These are phyloP conservation scores for Neostethus bicornis DNA, from an alignment of 2,797 vertebrate genomes.

Conservation along the genomic window DNA sequence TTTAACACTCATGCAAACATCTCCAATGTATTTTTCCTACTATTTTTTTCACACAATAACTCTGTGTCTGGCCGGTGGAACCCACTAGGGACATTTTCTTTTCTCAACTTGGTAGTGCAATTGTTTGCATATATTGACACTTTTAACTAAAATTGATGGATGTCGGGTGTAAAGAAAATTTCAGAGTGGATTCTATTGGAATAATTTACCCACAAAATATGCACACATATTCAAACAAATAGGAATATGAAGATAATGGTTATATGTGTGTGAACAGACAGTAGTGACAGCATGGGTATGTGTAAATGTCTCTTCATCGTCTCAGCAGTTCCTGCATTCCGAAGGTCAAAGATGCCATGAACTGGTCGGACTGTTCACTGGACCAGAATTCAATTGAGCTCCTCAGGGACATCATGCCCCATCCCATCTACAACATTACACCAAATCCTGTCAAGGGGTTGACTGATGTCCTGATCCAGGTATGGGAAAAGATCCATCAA, in stretches of 20 bases:
- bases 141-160: neutral
- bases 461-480: no score
- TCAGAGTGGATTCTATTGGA: neutral
- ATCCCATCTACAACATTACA: no score
- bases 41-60: neutral
- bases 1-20: conserved; percentile 8
- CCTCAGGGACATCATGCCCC: no score
- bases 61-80: neutral
- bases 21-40: neutral
- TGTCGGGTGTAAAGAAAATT: neutral
- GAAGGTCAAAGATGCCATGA: no score
- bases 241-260: neutral
- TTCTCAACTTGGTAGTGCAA: neutral
- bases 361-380: no score
- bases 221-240: neutral
- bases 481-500: no score
- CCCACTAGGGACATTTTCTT: neutral
- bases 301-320: neutral
- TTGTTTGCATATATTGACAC: neutral
- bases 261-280: neutral
- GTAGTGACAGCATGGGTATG: neutral
- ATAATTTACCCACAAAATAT: neutral
- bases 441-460: no score
- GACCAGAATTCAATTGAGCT: no score
- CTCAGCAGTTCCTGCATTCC: no score